Evolutionary conservation across 23 tunicate genomes (phyloP).

Genomic region (Aplidium turbinatum): DNA sequence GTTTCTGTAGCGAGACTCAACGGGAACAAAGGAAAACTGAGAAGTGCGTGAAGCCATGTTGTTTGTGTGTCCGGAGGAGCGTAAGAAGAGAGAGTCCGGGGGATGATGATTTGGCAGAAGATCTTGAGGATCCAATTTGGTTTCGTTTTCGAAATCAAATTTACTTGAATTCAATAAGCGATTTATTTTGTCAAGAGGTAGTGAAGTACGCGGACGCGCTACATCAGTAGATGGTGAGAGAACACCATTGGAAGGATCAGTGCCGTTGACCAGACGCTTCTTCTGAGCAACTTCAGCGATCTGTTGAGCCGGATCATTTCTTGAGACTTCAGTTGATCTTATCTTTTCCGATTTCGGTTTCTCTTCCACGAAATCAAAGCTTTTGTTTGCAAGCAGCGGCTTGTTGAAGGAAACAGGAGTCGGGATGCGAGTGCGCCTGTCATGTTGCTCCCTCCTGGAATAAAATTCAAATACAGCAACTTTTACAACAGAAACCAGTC

Average conservation of each 20-base stretch:
- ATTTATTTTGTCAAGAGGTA: slow-evolving; percentile 19
- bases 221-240: slow-evolving; percentile 6
- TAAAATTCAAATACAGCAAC: too few relatives aligned
- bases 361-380: background rate
- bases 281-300: too few relatives aligned
- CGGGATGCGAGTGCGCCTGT: slow-evolving; percentile 40
- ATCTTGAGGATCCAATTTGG: background rate
- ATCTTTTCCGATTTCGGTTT: too few relatives aligned
- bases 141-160: background rate
- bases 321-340: too few relatives aligned
- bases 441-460: too few relatives aligned
- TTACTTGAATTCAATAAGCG: slow-evolving; percentile 9
- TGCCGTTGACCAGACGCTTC: too few relatives aligned
- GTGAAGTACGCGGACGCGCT: slow-evolving; percentile 6
- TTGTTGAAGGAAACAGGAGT: slow-evolving; percentile 52
- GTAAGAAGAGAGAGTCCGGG: background rate
- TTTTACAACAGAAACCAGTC: too few relatives aligned
- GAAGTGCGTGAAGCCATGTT: too few relatives aligned
- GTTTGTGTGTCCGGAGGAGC: slow-evolving; percentile 14
- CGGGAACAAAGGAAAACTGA: too few relatives aligned
- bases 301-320: too few relatives aligned
- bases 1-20: too few relatives aligned
- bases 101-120: background rate
- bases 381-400: background rate
- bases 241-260: too few relatives aligned